Evolutionary conservation across 2,797 vertebrate genomes (phyloP), one percentile per base, ranked within the genome.

Genomic region (Limosa lapponica): DNA sequence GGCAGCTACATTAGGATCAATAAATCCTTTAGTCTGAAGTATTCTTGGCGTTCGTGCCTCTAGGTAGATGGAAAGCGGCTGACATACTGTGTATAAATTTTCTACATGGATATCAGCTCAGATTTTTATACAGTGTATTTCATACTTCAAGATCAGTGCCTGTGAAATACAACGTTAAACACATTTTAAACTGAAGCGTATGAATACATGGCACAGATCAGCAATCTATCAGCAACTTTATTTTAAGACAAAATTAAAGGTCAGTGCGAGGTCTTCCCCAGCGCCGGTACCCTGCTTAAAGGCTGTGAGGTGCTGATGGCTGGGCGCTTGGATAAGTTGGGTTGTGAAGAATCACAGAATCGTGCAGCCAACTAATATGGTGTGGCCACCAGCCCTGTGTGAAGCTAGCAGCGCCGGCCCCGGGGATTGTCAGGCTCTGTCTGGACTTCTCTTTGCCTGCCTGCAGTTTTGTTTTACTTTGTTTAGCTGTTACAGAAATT

Each of bases 1-100:
- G 61, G 71, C 81, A 91, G 61, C 57, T 80, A 36, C 37, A 39
- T 91, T 90, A 85, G 36, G 55, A 90, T 88, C 74, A 90, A 89
- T 79, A 82, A 32, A 82, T 92, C 37, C 10, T 9, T 46, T 51
- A 51, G 16, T 32, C n/a, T 67, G 44, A 89, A 71, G 49, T 64
- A 69, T 69, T 93, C 43, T 62, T 70, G 44, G 44, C 32, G 34
- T 67, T 77, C 11, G 3, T 27, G 44, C 32, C 72, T 85, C 37
- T 36, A 78, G 23, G 52, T 46, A 43, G 74, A 74, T 28, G 48
- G 44, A 67, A 67, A 61, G 32, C 0, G 0, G 18, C 46, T 93
- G 69, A 71, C 8, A 67, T 57, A 49, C 16, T 41, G 28, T 71
- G 24, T 55, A 80, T 59, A 80, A 55, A 73, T 92, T 89, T 87